phyloP scores from a whole-genome alignment of 2,888 invertebrate species.

The Nipponacmea schrenckii region DNA sequence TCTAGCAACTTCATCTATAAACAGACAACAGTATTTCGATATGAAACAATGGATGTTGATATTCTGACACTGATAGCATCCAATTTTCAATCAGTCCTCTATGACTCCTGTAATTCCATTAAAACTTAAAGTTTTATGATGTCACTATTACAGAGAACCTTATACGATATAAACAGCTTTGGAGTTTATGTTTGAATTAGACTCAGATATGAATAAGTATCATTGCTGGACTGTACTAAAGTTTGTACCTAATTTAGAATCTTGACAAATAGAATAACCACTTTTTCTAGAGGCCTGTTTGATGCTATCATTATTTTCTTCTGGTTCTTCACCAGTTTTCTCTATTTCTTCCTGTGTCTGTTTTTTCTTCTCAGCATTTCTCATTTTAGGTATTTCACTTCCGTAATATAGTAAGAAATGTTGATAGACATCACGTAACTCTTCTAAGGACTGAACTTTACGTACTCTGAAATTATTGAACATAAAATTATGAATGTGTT shows the following conservation, averaged over 20 bases:
- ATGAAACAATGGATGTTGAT: no score
- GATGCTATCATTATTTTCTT: slow-evolving; percentile 67
- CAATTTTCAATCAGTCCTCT: no score
- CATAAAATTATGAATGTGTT: no score
- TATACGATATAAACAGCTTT: no score
- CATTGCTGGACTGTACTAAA: no score
- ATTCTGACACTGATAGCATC: no score
- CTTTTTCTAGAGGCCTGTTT: slow-evolving; percentile 89
- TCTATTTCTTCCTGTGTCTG: slow-evolving; percentile 43
- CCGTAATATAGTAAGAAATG: slow-evolving; percentile 94
- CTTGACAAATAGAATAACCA: slow-evolving; percentile 87
- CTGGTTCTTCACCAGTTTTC: slow-evolving; percentile 61
- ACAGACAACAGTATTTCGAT: neutral
- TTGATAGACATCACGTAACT: slow-evolving; percentile 90
- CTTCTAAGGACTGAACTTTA: slow-evolving; percentile 75
- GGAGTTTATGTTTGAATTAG: no score
- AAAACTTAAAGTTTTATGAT: no score
- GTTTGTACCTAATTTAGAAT: slow-evolving; percentile 77
- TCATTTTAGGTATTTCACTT: slow-evolving; percentile 70
- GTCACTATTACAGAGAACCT: no score
- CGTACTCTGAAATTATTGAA: slow-evolving; percentile 52
- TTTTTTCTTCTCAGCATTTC: slow-evolving; percentile 71
- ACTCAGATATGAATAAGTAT: no score
- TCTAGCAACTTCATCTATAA: slow-evolving; percentile 81
- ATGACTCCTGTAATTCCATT: no score